These are phyloP conservation scores for Amblyopsis hoosieri DNA, from an alignment of 2,797 vertebrate species.

Conservation along the genomic window DNA sequence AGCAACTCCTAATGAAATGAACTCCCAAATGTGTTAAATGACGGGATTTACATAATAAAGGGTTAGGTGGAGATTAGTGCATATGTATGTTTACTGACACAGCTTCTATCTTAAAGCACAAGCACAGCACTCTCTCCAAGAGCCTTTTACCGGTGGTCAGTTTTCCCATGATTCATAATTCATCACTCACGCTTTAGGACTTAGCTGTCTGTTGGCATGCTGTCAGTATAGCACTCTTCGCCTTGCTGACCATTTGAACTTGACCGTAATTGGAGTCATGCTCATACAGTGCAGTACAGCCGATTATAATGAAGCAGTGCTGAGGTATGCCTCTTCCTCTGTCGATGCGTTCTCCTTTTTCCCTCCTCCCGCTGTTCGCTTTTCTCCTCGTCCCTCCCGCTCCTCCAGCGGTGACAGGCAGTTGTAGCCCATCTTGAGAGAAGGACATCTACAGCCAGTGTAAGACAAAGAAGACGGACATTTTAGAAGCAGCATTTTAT, in stretches of 20 bases:
- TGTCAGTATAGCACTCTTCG: background rate
- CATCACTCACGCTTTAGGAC: slow-evolving; percentile 38
- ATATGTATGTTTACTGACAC: background rate
- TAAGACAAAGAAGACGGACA: slow-evolving; percentile 4
- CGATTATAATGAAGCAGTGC: slow-evolving; percentile 39
- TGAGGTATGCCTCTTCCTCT: slow-evolving; percentile 47
- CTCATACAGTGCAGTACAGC: slow-evolving; percentile 44
- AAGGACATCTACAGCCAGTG: slow-evolving; percentile 24
- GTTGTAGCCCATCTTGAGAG: slow-evolving; percentile 68
- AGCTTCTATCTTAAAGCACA: background rate
- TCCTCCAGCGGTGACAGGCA: slow-evolving; percentile 62
- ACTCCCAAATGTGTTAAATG: too few relatives aligned
- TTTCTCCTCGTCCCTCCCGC: slow-evolving; percentile 31
- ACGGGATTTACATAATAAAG: too few relatives aligned
- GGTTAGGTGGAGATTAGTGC: background rate
- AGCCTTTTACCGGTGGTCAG: slow-evolving; percentile 34
- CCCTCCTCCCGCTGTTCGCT: slow-evolving; percentile 14
- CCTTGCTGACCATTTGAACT: slow-evolving; percentile 13
- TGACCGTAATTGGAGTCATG: slow-evolving; percentile 18
- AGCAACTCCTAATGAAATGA: slow-evolving; percentile 4
- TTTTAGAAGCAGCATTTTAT: too few relatives aligned
- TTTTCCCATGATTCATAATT: slow-evolving; percentile 52
- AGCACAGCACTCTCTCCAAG: slow-evolving; percentile 14
- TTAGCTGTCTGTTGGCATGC: slow-evolving; percentile 29
- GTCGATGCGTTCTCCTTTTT: slow-evolving; percentile 48